These are phyloP conservation scores for Arion vulgaris DNA, from an alignment of 1,140 invertebrate genomes.

Conservation along the genomic window DNA sequence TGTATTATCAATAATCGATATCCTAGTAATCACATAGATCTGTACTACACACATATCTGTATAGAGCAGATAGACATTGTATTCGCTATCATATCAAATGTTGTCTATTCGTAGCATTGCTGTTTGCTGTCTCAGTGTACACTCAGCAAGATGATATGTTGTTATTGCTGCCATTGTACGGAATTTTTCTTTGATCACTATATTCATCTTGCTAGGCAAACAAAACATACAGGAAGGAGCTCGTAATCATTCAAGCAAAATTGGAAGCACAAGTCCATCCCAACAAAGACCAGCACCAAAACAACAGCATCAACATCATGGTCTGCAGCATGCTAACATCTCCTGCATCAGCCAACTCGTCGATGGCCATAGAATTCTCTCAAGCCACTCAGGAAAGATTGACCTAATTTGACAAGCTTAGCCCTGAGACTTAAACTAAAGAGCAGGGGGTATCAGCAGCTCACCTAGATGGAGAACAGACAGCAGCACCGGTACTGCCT, in stretches of 20 bases:
- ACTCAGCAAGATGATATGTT: too few species aligned
- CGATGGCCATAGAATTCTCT: conserved; percentile 32
- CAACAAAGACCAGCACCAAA: conserved; percentile 2
- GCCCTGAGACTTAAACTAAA: not conserved
- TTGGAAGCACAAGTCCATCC: not conserved
- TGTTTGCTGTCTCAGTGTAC: too few species aligned
- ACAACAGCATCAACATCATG: conserved; percentile 8
- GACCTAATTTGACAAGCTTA: not conserved
- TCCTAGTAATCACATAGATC: too few species aligned
- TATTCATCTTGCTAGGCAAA: conserved; percentile 1
- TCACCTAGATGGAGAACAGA: not conserved
- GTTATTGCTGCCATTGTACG: too few species aligned
- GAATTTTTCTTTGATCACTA: too few species aligned
- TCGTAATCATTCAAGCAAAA: not conserved
- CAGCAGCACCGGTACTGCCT: not conserved
- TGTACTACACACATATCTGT: too few species aligned
- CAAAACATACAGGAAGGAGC: conserved; percentile 32
- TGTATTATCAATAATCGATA: too few species aligned
- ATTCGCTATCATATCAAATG: too few species aligned
- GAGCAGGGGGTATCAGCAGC: not conserved
- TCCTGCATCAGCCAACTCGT: conserved; percentile 10
- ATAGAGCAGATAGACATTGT: too few species aligned
- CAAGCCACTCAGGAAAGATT: not conserved
- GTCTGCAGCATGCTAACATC: conserved; percentile 4
- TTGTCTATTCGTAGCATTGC: too few species aligned